Conservation (phyloP, 2,797 vertebrate genomes). For the Gambelia wislizenii region DNA sequence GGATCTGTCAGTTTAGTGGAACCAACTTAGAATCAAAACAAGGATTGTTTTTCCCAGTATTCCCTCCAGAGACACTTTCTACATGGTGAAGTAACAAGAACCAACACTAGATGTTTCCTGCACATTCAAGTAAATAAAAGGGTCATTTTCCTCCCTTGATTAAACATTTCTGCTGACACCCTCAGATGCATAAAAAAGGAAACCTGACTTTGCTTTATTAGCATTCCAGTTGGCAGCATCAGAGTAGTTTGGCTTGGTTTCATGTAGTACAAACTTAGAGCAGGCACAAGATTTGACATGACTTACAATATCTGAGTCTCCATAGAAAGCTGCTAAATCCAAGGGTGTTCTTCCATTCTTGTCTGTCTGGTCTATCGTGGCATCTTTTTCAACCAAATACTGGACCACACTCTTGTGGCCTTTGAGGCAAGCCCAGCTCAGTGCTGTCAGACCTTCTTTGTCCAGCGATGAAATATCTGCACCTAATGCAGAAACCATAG, state of each 20-base stretch:
- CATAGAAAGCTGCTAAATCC: conserved; percentile 97
- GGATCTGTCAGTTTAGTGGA: not conserved
- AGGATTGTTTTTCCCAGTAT: not conserved
- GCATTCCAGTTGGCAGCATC: not conserved
- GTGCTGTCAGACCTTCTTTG: conserved; percentile 94
- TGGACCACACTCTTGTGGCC: conserved; percentile 94
- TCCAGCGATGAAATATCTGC: conserved; percentile 91
- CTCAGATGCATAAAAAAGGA: not conserved
- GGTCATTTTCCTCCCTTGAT: not conserved
- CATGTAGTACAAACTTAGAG: not conserved
- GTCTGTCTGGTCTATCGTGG: conserved; percentile 94
- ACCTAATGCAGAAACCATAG: conserved; percentile 77
- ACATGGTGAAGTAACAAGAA: accelerated
- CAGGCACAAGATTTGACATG: not conserved
- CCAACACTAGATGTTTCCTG: not conserved
- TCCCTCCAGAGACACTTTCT: not conserved
- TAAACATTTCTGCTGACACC: not conserved
- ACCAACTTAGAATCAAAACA: not conserved
- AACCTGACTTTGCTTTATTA: conserved; percentile 12
- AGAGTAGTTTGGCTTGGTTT: not conserved
- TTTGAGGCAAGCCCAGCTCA: conserved; percentile 98
- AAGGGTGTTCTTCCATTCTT: conserved; percentile 96
- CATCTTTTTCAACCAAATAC: conserved; percentile 93
- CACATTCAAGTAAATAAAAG: not conserved
- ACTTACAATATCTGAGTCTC: conserved; percentile 95